phyloP scores from a whole-genome alignment of 2,113 vertebrate species.

The Psittacula cyanocephala region DNA sequence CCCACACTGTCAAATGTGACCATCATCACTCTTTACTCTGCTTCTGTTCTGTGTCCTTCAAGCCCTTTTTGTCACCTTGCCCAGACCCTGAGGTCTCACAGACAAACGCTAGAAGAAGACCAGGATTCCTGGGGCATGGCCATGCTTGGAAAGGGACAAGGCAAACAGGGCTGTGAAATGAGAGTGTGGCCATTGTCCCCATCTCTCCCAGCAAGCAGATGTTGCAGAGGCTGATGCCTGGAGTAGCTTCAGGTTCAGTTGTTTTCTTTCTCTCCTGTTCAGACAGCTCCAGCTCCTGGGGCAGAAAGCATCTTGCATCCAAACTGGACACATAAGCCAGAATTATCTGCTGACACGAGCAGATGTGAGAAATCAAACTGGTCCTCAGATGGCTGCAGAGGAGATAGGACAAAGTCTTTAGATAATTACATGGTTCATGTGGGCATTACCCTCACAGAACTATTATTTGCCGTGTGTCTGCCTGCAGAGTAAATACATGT shows the following conservation, averaged over 20 bases:
- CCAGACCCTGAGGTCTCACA: accelerated
- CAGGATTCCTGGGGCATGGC: accelerated
- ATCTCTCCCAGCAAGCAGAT: accelerated
- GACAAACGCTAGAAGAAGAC: not conserved
- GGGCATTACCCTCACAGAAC: not conserved
- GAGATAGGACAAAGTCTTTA: not conserved
- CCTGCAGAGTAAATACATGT: not conserved
- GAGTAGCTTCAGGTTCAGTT: not conserved
- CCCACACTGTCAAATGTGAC: accelerated
- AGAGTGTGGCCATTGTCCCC: accelerated
- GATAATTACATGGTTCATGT: not conserved
- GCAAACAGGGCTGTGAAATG: not conserved
- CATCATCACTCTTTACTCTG: not conserved
- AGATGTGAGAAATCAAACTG: not conserved
- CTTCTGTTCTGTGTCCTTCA: not conserved
- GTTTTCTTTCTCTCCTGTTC: not conserved
- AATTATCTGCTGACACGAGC: not conserved
- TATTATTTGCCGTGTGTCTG: not conserved
- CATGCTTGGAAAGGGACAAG: accelerated
- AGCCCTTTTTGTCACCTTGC: not conserved
- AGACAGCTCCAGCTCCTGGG: not conserved
- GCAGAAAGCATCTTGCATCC: not conserved
- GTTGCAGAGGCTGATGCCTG: not conserved
- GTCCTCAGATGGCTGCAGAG: not conserved
- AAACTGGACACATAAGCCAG: no score